A percentile compares a stretch with the other conserved stretches of the same genome.
phyloP scores from a whole-genome alignment of 2,113 vertebrate genomes.

The Lipophrys pholis region DNA sequence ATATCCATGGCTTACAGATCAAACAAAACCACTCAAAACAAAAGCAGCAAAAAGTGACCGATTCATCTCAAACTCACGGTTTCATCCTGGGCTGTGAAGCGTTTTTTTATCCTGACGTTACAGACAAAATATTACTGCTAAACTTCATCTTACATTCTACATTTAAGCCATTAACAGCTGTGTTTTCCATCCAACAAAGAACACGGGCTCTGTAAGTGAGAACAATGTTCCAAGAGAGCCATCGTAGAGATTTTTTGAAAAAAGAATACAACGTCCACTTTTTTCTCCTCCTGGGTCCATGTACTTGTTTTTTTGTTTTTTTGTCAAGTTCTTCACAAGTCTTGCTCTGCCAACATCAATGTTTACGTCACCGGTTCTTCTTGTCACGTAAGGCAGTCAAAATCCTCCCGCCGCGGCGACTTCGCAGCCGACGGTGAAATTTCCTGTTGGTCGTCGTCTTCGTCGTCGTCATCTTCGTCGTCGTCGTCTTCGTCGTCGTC shows the following conservation, averaged over 20 bases:
- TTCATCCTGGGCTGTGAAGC: neutral
- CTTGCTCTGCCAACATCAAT: constrained; percentile 9
- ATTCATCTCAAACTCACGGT: constrained; percentile 9
- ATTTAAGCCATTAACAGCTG: neutral
- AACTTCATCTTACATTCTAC: constrained; percentile 7
- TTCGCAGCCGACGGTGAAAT: constrained; percentile 64
- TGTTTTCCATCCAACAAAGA: neutral
- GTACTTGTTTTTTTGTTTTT: neutral
- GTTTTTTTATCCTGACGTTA: neutral
- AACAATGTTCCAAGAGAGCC: constrained; percentile 28
- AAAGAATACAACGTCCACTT: constrained; percentile 20
- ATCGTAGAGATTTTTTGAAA: constrained; percentile 26
- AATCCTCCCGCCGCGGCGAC: constrained; percentile 57
- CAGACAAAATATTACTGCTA: constrained; percentile 3
- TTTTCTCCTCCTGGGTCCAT: constrained; percentile 17
- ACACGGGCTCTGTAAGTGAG: neutral
- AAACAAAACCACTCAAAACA: constrained; percentile 33
- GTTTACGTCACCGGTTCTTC: constrained; percentile 4
- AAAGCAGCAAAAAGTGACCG: neutral
- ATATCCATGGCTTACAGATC: neutral
- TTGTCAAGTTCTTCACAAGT: constrained; percentile 9
- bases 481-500: constrained; percentile 37
- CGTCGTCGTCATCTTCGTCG: constrained; percentile 37
- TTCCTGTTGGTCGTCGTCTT: constrained; percentile 18
- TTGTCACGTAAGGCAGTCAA: constrained; percentile 69